Percentiles rank a stretch among this genome's conserved stretches.
These are phyloP conservation scores for Pedetes capensis DNA, from an alignment of 2,113 vertebrate species.

Conservation along the genomic window DNA sequence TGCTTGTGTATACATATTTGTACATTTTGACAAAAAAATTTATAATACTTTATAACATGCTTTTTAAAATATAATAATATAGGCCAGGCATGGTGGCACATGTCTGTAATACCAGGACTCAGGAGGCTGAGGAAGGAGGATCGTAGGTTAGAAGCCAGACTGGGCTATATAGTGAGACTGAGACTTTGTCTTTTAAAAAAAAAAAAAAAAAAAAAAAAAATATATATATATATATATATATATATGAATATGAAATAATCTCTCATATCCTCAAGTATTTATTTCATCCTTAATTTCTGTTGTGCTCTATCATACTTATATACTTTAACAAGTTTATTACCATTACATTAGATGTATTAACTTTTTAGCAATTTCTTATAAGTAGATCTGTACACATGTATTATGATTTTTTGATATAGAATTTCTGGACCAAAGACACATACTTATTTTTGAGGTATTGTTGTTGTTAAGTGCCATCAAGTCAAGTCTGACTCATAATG, in stretches of 20 bases:
- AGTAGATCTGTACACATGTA: not conserved
- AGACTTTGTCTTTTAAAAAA: too few species aligned
- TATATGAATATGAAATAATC: too few species aligned
- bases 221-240: too few species aligned
- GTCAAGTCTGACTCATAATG: too few species aligned
- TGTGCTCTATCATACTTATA: not conserved
- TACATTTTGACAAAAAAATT: conserved; percentile 3
- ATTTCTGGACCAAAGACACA: not conserved
- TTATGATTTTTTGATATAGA: not conserved
- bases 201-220: too few species aligned
- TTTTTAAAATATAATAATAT: not conserved
- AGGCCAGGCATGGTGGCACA: too few species aligned
- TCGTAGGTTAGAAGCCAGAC: too few species aligned
- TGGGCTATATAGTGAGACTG: too few species aligned
- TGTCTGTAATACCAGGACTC: too few species aligned
- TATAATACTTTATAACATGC: not conserved
- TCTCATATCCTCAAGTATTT: conserved; percentile 24
- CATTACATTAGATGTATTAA: not conserved
- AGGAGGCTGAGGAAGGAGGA: too few species aligned
- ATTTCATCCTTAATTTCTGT: not conserved
- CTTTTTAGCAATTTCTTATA: conserved; percentile 17
- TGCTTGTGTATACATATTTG: not conserved
- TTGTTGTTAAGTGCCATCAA: too few species aligned
- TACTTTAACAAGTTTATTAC: conserved; percentile 22
- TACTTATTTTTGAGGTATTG: not conserved